Conservation (phyloP, 2,888 invertebrate species). For the Theristus sp. region DNA sequence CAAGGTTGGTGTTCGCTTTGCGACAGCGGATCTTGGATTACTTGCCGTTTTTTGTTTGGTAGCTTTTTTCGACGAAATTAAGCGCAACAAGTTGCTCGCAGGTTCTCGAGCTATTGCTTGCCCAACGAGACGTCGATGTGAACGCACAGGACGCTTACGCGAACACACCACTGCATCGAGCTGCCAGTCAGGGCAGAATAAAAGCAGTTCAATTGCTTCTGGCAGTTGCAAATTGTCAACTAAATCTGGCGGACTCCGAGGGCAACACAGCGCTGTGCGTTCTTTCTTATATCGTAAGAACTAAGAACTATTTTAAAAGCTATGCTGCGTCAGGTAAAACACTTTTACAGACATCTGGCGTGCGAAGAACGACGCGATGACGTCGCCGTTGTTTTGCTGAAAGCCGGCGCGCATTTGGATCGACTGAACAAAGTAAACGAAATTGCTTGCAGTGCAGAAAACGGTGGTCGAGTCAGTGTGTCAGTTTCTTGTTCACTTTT, state of each 20-base stretch:
- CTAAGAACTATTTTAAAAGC: no score
- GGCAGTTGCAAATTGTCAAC: background rate
- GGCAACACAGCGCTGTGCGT: conserved; percentile 17
- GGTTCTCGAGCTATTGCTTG: conserved; percentile 69
- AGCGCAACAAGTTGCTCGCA: conserved; percentile 43
- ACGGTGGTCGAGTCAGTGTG: no score
- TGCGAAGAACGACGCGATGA: conserved; percentile 58
- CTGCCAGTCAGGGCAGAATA: conserved; percentile 39
- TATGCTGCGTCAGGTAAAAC: no score
- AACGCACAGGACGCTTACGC: conserved; percentile 70
- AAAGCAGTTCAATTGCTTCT: conserved; percentile 12
- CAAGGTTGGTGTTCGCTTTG: conserved; percentile 34
- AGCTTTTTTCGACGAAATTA: background rate
- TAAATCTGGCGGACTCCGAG: conserved; percentile 9
- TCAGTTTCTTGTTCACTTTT: background rate
- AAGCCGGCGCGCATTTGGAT: conserved; percentile 45
- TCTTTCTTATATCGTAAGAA: background rate
- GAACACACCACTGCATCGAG: conserved; percentile 77
- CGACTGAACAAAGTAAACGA: conserved; percentile 43
- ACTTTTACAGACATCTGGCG: conserved; percentile 48
- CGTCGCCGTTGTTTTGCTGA: conserved; percentile 46
- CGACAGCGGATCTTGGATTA: no score
- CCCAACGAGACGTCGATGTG: conserved; percentile 55
- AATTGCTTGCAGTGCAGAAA: background rate
- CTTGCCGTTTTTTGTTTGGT: background rate